These are phyloP conservation scores for Lepetodrilus schrolli DNA, from an alignment of 2,888 invertebrate genomes.

Conservation along the genomic window DNA sequence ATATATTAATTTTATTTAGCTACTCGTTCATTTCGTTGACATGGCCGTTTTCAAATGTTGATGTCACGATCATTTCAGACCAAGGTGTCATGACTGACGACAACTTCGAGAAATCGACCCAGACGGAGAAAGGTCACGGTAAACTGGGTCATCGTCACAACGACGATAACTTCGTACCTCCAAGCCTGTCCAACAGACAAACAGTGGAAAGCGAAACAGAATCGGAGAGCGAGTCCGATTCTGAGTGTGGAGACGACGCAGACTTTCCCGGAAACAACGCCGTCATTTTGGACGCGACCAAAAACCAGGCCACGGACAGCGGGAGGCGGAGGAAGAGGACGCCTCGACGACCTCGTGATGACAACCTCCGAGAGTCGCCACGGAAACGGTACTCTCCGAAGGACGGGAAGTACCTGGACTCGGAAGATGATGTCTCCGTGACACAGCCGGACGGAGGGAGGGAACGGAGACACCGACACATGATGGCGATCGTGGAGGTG, in stretches of 20 bases:
- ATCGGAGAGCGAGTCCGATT: slow-evolving; percentile 45
- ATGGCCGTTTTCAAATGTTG: neutral
- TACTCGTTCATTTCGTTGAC: too few species aligned
- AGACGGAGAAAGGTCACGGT: slow-evolving; percentile 40
- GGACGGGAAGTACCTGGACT: slow-evolving; percentile 21
- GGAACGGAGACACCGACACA: slow-evolving; percentile 11
- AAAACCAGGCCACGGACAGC: slow-evolving; percentile 43
- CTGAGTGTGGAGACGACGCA: slow-evolving; percentile 45
- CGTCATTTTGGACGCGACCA: slow-evolving; percentile 56
- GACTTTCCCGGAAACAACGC: slow-evolving; percentile 43
- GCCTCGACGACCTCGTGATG: neutral
- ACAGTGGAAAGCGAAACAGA: slow-evolving; percentile 47
- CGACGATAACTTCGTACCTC: slow-evolving; percentile 44
- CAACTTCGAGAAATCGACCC: slow-evolving; percentile 50
- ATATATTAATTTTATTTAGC: too few species aligned
- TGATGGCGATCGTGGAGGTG: slow-evolving; percentile 62
- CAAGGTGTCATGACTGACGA: slow-evolving; percentile 59
- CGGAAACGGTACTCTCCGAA: slow-evolving; percentile 14
- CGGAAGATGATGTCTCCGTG: slow-evolving; percentile 13
- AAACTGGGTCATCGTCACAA: neutral
- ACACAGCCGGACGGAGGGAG: neutral
- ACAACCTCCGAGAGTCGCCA: neutral
- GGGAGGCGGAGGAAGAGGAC: slow-evolving; percentile 38
- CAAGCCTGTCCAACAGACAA: slow-evolving; percentile 36
- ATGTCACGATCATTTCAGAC: too few species aligned